phyloP scores from a whole-genome alignment of 2,113 vertebrate species.

The Amphiprion ocellaris region DNA sequence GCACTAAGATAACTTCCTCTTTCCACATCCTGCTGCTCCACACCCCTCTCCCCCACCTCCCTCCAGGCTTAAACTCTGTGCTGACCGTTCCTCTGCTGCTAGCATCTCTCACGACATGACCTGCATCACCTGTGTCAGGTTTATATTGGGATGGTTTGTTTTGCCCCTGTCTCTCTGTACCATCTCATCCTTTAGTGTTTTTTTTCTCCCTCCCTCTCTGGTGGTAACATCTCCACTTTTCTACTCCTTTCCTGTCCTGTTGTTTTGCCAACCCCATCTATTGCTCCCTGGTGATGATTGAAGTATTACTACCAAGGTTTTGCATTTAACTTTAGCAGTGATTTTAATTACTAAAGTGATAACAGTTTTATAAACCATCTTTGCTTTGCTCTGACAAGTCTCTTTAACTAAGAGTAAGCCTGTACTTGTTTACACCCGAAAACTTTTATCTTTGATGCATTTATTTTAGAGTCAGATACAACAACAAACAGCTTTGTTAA shows the following conservation, averaged over 20 bases:
- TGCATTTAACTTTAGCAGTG: constrained; percentile 28
- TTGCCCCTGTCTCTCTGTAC: constrained; percentile 17
- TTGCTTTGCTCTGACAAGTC: neutral
- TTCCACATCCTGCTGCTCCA: neutral
- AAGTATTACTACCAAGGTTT: neutral
- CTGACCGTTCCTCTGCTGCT: constrained; percentile 19
- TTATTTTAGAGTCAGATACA: neutral
- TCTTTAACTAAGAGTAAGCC: constrained; percentile 6
- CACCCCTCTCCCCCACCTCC: constrained; percentile 15
- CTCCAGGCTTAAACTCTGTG: constrained; percentile 4
- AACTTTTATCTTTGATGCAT: neutral
- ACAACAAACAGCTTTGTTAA: neutral
- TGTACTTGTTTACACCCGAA: too few species aligned
- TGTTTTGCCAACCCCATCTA: constrained; percentile 47
- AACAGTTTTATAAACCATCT: constrained; percentile 15
- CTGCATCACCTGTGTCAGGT: constrained; percentile 27
- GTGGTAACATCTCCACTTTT: neutral
- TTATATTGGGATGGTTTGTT: neutral
- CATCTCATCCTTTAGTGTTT: constrained; percentile 20
- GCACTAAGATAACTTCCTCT: constrained; percentile 67
- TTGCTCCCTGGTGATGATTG: constrained; percentile 32
- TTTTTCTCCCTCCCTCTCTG: constrained; percentile 4
- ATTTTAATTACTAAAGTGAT: constrained; percentile 42
- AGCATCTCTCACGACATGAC: constrained; percentile 17
- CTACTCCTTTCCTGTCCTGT: constrained; percentile 2